A percentile compares a stretch with the other conserved stretches of the same genome.
phyloP scores from a whole-genome alignment of 2,113 vertebrate species.

The Brachypteracias leptosomus region DNA sequence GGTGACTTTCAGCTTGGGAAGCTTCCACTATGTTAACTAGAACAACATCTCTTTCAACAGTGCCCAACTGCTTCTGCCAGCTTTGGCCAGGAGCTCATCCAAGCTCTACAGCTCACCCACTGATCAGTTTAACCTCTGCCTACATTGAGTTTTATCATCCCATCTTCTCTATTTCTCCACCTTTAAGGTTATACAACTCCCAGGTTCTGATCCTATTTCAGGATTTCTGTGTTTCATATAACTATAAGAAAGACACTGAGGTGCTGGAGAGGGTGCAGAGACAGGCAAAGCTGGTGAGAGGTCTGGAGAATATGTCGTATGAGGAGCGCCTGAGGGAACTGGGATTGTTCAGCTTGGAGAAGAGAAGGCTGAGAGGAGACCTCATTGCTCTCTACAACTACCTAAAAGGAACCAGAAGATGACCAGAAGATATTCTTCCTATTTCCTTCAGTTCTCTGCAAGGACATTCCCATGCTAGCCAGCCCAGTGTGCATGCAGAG shows the following conservation, averaged over 20 bases:
- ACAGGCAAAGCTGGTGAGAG: no score
- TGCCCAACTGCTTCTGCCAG: background rate
- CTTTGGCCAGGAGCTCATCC: background rate
- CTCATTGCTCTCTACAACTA: no score
- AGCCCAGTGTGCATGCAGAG: background rate
- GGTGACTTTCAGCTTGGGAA: background rate
- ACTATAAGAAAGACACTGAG: no score
- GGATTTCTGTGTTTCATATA: no score
- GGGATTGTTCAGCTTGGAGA: no score
- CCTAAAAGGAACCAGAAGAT: no score
- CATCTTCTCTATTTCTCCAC: background rate
- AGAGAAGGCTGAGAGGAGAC: no score
- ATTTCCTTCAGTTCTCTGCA: no score
- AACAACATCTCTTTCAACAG: slow-evolving; percentile 32
- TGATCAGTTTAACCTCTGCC: background rate
- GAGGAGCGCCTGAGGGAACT: no score
- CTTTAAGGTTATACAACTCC: background rate
- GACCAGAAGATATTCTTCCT: background rate
- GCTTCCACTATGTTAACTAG: slow-evolving; percentile 20
- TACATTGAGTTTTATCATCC: background rate
- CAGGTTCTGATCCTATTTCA: background rate
- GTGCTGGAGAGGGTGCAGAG: no score
- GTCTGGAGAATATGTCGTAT: no score
- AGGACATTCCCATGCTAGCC: no score
- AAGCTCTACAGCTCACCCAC: background rate